These are phyloP conservation scores for Cirrhinus molitorella DNA, from an alignment of 2,797 vertebrate genomes.

Conservation along the genomic window DNA sequence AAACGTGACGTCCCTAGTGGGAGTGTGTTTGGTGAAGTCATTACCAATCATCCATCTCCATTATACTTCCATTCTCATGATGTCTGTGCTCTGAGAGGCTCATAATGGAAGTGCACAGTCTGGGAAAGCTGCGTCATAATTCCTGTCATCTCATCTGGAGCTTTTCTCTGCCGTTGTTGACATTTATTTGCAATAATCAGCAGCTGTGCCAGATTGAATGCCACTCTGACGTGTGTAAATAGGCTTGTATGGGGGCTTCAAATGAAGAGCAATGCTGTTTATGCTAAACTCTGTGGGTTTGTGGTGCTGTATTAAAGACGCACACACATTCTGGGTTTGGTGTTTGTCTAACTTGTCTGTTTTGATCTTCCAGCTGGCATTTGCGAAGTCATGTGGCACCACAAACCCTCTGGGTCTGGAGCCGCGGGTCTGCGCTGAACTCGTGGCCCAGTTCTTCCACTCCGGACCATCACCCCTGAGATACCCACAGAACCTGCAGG, in stretches of 20 bases:
- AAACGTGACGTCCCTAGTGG: not conserved
- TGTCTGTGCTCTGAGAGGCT: not conserved
- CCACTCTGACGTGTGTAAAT: not conserved
- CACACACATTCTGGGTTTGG: not conserved
- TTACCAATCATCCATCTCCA: not conserved
- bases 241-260: not conserved
- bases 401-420: conserved; percentile 88
- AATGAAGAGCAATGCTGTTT: not conserved
- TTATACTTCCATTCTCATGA: not conserved
- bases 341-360: conserved; percentile 11
- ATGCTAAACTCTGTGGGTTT: not conserved
- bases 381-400: conserved; percentile 90
- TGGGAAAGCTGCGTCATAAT: conserved; percentile 7
- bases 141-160: not conserved
- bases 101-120: not conserved
- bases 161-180: conserved; percentile 2
- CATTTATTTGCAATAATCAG: conserved; percentile 6
- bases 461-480: conserved; percentile 75
- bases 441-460: conserved; percentile 89
- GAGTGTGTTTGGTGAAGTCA: not conserved
- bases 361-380: conserved; percentile 78
- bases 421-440: conserved; percentile 79
- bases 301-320: not conserved
- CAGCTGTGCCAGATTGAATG: conserved; percentile 2
- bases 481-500: conserved; percentile 79